Evolutionary conservation across 2,797 vertebrate genomes (phyloP), one percentile per base, ranked within the genome.

Genomic region (Aselliscus stoliczkanus): DNA sequence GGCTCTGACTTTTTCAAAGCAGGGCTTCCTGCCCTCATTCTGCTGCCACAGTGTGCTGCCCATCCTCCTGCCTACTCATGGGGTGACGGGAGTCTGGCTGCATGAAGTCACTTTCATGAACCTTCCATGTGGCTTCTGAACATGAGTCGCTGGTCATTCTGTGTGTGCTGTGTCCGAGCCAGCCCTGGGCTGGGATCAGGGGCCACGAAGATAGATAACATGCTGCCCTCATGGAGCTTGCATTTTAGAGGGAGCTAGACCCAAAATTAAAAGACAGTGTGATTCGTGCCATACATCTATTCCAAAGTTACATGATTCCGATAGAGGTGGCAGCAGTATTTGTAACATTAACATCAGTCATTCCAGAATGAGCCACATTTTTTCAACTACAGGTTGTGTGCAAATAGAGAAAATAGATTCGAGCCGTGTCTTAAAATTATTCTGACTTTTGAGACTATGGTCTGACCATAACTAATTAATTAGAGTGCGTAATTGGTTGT

Each of bases 351-450:
- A 47, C 47, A 39, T 92, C 3, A 20, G 56, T 60, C 39, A 7
- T 84, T 96, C 39, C 42, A 82, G 67, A 96, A 13, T n/a, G 87
- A 77, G 39, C 34, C 50, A 70, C 4, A 12, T 42, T 84, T 91
- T 91, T 88, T 67, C 88, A 92, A 11, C 6, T 52, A 58, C 7
- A 72, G 11, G 44, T 64, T 91, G 42, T 72, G 12, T 62, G 4
- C 29, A 82, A 17, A 85, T 54, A 86, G 25, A 93, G 44, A 85
- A 94, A 84, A 75, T 47, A 64, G 84, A 90, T 84, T 93, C 27
- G 72, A 47, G 27, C 62, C n/a, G 10, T 80, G 14, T 83, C 62
- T 69, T 69, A 87, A 88, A 91, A 39, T 88, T 52, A 75, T 75
- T 95, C 69, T 67, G 64, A 31, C 52, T 64, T 81, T 96, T 86